Percentiles rank a stretch among this genome's conserved stretches.
Conservation (phyloP, 1,140 invertebrate species). For the Eupeodes corollae region DNA sequence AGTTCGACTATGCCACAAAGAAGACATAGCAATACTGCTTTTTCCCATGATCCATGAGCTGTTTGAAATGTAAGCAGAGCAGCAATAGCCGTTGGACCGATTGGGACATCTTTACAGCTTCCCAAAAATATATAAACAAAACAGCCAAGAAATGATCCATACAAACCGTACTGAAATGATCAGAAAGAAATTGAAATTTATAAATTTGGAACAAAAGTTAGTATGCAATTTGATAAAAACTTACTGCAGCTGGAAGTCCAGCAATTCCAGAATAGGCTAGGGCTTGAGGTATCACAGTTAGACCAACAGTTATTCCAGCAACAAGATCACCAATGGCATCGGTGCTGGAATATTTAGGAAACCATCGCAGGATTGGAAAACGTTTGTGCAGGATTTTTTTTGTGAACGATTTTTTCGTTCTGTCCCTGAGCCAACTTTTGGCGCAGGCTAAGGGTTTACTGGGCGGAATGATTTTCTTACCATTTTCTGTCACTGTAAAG, state of each 20-base stretch:
- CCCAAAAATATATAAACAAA: conserved; percentile 86
- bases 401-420: conserved; percentile 34
- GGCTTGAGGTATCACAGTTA: conserved; percentile 72
- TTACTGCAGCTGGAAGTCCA: conserved; percentile 50
- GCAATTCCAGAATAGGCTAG: conserved; percentile 77
- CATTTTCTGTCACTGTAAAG: conserved; percentile 23
- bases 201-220: background rate
- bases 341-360: conserved; percentile 55
- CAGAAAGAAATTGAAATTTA: background rate
- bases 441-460: conserved; percentile 12
- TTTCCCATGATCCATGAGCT: conserved; percentile 53
- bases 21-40: conserved; percentile 72
- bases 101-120: conserved; percentile 78
- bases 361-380: conserved; percentile 60
- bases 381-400: conserved; percentile 57
- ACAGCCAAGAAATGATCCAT: conserved; percentile 81
- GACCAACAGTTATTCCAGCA: conserved; percentile 73
- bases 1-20: conserved; percentile 69
- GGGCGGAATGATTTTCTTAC: conserved; percentile 18
- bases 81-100: conserved; percentile 77
- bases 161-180: conserved; percentile 66
- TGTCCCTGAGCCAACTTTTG: conserved; percentile 13
- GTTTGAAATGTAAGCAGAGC: conserved; percentile 69
- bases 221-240: background rate
- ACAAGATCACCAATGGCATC: conserved; percentile 66